phyloP scores from a whole-genome alignment of 2,888 invertebrate species.

The Neoascia interrupta region DNA sequence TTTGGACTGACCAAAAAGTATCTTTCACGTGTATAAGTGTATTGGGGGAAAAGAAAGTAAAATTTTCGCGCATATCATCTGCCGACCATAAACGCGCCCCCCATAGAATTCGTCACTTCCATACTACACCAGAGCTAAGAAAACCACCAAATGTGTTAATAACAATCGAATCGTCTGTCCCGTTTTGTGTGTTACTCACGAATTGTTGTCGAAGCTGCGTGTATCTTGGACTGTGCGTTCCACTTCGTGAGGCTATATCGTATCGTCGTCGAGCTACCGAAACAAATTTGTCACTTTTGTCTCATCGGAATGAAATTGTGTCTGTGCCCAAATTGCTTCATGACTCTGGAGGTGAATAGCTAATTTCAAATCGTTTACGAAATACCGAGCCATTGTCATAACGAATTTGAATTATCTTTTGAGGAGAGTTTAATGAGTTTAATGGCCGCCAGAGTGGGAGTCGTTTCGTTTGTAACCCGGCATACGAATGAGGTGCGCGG shows the following conservation, averaged over 20 bases:
- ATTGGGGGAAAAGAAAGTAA: slow-evolving; percentile 53
- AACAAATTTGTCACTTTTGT: slow-evolving; percentile 38
- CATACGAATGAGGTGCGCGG: too few species aligned
- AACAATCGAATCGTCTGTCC: not conserved
- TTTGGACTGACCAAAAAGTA: slow-evolving; percentile 12
- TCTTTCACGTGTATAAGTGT: not conserved
- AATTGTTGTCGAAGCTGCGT: not conserved
- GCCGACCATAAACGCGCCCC: not conserved
- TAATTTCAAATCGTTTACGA: slow-evolving; percentile 52
- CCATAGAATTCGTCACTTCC: slow-evolving; percentile 6
- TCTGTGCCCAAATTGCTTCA: slow-evolving; percentile 39
- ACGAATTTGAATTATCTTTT: slow-evolving; percentile 53
- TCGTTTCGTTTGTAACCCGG: too few species aligned
- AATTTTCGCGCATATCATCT: slow-evolving; percentile 16
- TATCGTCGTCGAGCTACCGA: not conserved
- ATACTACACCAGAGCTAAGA: not conserved
- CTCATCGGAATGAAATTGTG: slow-evolving; percentile 27
- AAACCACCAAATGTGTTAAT: slow-evolving; percentile 6
- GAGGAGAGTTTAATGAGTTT: slow-evolving; percentile 60
- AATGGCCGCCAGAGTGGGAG: slow-evolving; percentile 45
- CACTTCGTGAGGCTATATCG: slow-evolving; percentile 1
- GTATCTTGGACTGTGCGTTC: not conserved
- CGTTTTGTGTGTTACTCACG: slow-evolving; percentile 19
- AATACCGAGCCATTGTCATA: slow-evolving; percentile 39
- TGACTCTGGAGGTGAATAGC: slow-evolving; percentile 39